Percentiles rank a stretch among this genome's conserved stretches.
Conservation (phyloP, 2,888 invertebrate genomes). For the Panopea generosa region DNA sequence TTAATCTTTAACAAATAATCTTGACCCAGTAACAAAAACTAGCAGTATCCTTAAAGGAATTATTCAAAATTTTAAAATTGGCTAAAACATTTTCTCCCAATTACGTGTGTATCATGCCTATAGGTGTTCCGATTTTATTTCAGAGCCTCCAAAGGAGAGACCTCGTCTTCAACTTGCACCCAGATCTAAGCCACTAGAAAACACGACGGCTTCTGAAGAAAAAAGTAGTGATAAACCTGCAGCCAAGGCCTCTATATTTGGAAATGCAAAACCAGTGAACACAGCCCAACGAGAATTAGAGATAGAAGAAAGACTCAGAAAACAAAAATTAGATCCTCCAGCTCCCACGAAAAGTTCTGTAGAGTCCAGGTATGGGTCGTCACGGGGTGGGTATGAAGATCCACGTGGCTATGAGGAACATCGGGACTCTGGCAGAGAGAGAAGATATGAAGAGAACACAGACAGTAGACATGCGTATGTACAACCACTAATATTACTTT, state of each 20-base stretch:
- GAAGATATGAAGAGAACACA: constrained; percentile 64
- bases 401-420: neutral
- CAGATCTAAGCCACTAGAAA: constrained; percentile 91
- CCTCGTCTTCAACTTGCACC: constrained; percentile 93
- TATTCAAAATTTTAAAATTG: too few species aligned
- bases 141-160: constrained; percentile 87
- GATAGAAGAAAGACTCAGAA: constrained; percentile 93
- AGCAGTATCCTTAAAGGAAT: too few species aligned
- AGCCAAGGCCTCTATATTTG: constrained; percentile 90
- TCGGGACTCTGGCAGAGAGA: neutral
- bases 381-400: constrained; percentile 28
- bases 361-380: constrained; percentile 34
- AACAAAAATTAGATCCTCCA: constrained; percentile 37
- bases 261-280: constrained; percentile 97
- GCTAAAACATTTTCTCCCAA: too few species aligned
- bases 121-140: too few species aligned
- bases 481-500: too few species aligned
- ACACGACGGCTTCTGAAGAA: constrained; percentile 16
- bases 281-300: constrained; percentile 95
- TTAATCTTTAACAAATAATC: too few species aligned
- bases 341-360: constrained; percentile 25
- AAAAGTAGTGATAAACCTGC: neutral
- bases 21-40: too few species aligned
- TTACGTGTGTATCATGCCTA: too few species aligned
- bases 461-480: constrained; percentile 69